Conservation (phyloP, 2,888 invertebrate genomes). For the Mantis religiosa region DNA sequence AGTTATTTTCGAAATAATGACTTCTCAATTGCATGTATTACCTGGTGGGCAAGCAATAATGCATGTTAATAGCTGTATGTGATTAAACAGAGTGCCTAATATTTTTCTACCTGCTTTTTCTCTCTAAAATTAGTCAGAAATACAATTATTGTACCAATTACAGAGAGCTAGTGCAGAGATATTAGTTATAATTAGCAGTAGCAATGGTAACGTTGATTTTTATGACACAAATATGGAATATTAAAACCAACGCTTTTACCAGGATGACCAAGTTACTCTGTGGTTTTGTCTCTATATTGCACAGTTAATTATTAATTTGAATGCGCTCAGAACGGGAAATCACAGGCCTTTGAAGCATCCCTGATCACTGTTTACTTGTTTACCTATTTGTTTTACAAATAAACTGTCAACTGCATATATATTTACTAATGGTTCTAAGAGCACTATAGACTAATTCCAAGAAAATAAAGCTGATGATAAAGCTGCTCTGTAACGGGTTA, state of each 20-base stretch:
- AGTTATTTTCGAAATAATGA: no score
- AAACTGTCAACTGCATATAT: not conserved
- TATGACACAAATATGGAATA: not conserved
- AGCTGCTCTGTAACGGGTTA: not conserved
- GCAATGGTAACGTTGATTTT: not conserved
- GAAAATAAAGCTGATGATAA: not conserved
- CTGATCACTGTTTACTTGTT: not conserved
- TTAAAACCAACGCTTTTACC: not conserved
- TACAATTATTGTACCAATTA: not conserved
- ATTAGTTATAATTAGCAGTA: not conserved
- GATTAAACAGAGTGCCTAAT: not conserved
- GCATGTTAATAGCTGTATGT: not conserved
- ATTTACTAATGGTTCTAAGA: not conserved
- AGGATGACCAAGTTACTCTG: not conserved
- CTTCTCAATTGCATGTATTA: no score
- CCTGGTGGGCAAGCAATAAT: not conserved
- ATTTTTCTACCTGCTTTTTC: not conserved
- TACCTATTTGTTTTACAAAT: not conserved
- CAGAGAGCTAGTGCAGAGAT: not conserved
- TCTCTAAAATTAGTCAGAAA: not conserved
- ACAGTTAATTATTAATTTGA: not conserved
- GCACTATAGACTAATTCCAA: not conserved
- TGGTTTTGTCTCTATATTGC: not conserved
- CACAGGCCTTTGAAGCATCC: not conserved
- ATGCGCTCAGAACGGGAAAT: not conserved